A percentile compares a stretch with the other conserved stretches of the same genome.
Evolutionary conservation across 2,888 invertebrate genomes (phyloP).

Genomic region (Cylloceria caligata): DNA sequence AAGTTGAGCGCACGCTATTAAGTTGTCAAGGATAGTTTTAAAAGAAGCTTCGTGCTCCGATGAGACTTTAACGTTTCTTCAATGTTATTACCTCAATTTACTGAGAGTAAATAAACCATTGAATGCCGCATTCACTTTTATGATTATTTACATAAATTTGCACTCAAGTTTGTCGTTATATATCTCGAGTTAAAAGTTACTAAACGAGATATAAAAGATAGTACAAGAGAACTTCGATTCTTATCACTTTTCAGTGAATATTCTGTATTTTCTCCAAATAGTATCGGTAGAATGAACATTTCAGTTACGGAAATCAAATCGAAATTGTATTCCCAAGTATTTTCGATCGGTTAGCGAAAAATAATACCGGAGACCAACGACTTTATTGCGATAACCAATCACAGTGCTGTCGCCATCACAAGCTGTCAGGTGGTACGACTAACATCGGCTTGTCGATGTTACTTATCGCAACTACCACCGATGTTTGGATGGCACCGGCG

Average conservation of each 20-base stretch:
- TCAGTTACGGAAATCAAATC: no score
- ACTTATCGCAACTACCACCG: no score
- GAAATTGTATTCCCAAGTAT: no score
- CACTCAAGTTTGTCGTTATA: neutral
- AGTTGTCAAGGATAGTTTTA: conserved; percentile 11
- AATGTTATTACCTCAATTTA: neutral
- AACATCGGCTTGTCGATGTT: no score
- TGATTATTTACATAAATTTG: neutral
- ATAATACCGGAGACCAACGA: no score
- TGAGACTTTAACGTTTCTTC: conserved; percentile 26
- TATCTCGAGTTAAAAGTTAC: neutral
- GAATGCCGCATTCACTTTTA: conserved; percentile 1
- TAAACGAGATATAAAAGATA: neutral
- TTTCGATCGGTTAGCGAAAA: no score
- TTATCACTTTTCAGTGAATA: neutral
- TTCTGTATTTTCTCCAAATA: neutral
- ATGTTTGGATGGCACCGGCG: no score
- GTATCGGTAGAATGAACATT: neutral
- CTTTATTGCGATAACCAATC: no score
- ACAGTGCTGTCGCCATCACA: no score
- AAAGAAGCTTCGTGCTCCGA: neutral
- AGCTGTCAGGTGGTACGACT: no score
- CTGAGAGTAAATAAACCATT: conserved; percentile 2
- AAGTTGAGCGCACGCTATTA: conserved; percentile 29
- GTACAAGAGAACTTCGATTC: neutral